These are phyloP conservation scores for Cataglyphis hispanica DNA, from an alignment of 1,140 invertebrate species.

Conservation along the genomic window DNA sequence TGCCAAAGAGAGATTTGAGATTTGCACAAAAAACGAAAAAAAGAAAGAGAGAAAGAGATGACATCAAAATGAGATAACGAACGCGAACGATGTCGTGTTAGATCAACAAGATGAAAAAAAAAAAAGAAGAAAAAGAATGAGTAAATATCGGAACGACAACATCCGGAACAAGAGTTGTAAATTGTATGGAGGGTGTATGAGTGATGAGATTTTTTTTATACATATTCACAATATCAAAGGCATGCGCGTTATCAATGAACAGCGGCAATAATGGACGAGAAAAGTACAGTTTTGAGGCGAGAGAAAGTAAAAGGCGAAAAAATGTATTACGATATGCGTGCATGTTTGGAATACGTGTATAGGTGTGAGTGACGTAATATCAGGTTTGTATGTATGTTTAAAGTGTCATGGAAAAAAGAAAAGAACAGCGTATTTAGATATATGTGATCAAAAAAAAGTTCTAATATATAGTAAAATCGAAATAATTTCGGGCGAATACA, in stretches of 20 bases:
- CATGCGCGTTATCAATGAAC: constrained; percentile 51
- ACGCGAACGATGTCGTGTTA: constrained; percentile 6
- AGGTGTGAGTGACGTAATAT: constrained; percentile 32
- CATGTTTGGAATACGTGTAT: constrained; percentile 34
- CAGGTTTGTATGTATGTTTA: constrained; percentile 59
- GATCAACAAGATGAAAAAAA: constrained; percentile 5
- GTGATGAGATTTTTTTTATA: constrained; percentile 44
- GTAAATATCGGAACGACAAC: constrained; percentile 54
- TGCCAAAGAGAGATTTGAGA: constrained; percentile 66
- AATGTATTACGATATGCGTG: constrained; percentile 60
- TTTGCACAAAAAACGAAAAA: constrained; percentile 54
- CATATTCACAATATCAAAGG: constrained; percentile 68
- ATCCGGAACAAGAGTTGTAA: constrained; percentile 57
- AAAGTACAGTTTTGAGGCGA: constrained; percentile 47
- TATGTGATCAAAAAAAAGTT: constrained; percentile 60
- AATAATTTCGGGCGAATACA: constrained; percentile 5
- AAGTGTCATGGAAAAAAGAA: constrained; percentile 69
- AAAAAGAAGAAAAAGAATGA: constrained; percentile 26
- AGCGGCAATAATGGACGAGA: constrained; percentile 36
- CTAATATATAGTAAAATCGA: constrained; percentile 60
- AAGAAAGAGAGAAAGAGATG: constrained; percentile 54
- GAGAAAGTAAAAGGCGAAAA: constrained; percentile 63
- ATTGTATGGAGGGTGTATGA: constrained; percentile 26
- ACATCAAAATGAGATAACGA: constrained; percentile 49
- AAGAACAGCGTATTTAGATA: constrained; percentile 75